A percentile compares a stretch with the other conserved stretches of the same genome.
phyloP scores from a whole-genome alignment of 2,888 invertebrate species.

The Papilio protenor region DNA sequence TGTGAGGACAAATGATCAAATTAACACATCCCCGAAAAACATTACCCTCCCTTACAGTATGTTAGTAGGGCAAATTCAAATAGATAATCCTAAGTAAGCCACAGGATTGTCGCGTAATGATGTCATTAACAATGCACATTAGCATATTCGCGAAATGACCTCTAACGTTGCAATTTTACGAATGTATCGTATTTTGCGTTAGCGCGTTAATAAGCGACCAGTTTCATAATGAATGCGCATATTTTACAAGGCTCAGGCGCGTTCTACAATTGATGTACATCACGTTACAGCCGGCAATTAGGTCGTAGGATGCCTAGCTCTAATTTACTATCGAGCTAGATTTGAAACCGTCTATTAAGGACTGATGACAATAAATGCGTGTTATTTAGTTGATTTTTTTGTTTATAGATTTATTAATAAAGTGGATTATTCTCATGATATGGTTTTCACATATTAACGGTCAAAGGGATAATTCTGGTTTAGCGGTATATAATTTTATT shows the following conservation, averaged over 20 bases:
- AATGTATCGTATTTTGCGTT: slow-evolving; percentile 24
- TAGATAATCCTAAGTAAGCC: neutral
- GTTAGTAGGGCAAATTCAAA: neutral
- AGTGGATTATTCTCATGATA: neutral
- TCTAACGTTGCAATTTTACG: slow-evolving; percentile 18
- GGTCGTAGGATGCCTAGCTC: slow-evolving; percentile 21
- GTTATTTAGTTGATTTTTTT: too few species aligned
- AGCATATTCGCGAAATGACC: neutral
- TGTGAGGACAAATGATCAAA: too few species aligned
- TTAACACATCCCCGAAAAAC: too few species aligned
- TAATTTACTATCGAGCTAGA: slow-evolving; percentile 27
- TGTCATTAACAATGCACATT: slow-evolving; percentile 5
- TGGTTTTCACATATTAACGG: too few species aligned
- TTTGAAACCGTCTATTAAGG: slow-evolving; percentile 20
- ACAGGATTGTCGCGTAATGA: neutral
- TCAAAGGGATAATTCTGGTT: too few species aligned
- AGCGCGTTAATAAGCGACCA: slow-evolving; percentile 34
- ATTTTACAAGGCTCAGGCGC: slow-evolving; percentile 32
- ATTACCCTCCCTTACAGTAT: too few species aligned
- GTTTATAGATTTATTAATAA: too few species aligned
- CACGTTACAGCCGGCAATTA: slow-evolving; percentile 31
- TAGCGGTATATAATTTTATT: too few species aligned
- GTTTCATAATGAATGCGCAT: slow-evolving; percentile 37
- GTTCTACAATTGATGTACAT: slow-evolving; percentile 27
- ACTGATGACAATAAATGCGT: neutral